A percentile compares a stretch with the other conserved stretches of the same genome.
Evolutionary conservation across 2,888 invertebrate genomes (phyloP).

Genomic region (Drosophila cracens): DNA sequence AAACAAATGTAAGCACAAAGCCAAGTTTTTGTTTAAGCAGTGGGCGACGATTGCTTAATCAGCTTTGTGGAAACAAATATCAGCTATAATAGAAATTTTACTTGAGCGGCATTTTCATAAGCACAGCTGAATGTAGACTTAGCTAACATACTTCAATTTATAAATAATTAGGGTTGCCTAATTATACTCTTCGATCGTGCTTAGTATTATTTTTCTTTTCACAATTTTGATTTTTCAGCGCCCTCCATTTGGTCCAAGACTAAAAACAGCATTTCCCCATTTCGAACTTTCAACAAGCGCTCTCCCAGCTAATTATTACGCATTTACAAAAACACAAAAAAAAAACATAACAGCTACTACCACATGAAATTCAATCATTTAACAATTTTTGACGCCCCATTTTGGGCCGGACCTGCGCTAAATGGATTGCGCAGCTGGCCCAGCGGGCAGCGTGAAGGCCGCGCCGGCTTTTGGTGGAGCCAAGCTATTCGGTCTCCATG

Average conservation of each 20-base stretch:
- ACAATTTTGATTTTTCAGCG: slow-evolving; percentile 8
- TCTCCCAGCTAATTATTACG: slow-evolving; percentile 30
- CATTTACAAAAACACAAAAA: background rate
- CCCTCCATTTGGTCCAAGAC: slow-evolving; percentile 18
- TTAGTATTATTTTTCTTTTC: background rate
- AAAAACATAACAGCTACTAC: slow-evolving; percentile 12
- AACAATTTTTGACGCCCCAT: slow-evolving; percentile 59
- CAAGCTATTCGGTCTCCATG: background rate
- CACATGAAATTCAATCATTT: slow-evolving; percentile 49
- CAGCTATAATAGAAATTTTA: background rate
- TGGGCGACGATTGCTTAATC: background rate
- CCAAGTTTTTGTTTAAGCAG: background rate
- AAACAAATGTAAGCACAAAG: background rate
- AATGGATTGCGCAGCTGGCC: slow-evolving; percentile 43
- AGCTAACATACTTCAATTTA: background rate
- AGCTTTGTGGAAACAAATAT: background rate
- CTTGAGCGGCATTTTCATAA: background rate
- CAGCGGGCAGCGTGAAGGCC: slow-evolving; percentile 57
- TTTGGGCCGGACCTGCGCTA: slow-evolving; percentile 39
- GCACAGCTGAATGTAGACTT: background rate
- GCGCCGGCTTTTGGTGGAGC: slow-evolving; percentile 14
- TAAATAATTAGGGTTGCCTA: background rate
- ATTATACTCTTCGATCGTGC: slow-evolving; percentile 10
- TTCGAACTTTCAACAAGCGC: slow-evolving; percentile 39
- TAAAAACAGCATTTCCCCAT: slow-evolving; percentile 15